Evolutionary conservation across 2,888 invertebrate species (phyloP), one percentile per base, ranked within the genome.

Genomic region (Lepetodrilus schrolli): DNA sequence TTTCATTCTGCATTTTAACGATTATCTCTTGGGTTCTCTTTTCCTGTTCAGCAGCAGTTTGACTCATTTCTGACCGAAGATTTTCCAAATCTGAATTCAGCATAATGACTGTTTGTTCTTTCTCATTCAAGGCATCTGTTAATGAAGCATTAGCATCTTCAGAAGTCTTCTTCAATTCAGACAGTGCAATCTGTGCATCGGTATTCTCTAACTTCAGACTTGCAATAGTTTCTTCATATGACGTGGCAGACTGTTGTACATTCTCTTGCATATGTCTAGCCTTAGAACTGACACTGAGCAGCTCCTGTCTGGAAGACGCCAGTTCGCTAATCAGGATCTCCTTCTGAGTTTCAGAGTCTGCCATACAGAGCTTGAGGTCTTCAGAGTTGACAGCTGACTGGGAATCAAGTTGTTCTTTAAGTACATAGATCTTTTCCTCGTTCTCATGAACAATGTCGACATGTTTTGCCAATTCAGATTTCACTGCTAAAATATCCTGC

Each of bases 261-360:
- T 7, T 51, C 30, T 23, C 10, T 4, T 51, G 5, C 51, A 51
- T 10, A 26, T 58, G 23, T n/a, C 30, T 30, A 17, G 30, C n/a
- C 30, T 58, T 34, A 58, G 58, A 10, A n/a, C n/a, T 17, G n/a
- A 17, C 2, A 30, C 58, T 58, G 30, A 26, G 26, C 26, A 58
- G 13, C 17, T 30, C n/a, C 30, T 58, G 58, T 34, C 17, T 23
- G 5, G 30, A 30, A 34, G 5, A 23, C 7, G 58, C 30, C 17
- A 58, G 30, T 58, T 58, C 58, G 5, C 34, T 34, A 21, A 5
- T 17, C 2, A 58, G 30, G 34, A 58, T 58, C 2, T 58, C 58
- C 34, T 34, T 58, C 17, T 58, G 58, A 34, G 58, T n/a, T 58
- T 58, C 58, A 30, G 58, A 58, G 26, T 10, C 58, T 17, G 26